A percentile compares a stretch with the other conserved stretches of the same genome.
Conservation (phyloP, 1,140 invertebrate genomes). For the Monochamus saltuarius region DNA sequence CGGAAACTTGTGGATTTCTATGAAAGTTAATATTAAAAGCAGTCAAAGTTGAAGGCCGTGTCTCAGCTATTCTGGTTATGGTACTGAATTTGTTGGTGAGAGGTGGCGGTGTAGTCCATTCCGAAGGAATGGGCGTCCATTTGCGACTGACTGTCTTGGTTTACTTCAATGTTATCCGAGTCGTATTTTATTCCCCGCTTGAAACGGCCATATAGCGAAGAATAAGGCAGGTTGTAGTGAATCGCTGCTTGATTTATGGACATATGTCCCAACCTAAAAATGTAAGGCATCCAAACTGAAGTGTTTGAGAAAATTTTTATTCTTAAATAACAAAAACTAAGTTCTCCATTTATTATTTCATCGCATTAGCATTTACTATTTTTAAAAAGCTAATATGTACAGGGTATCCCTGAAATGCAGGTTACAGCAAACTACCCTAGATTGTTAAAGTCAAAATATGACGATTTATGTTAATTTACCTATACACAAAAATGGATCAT, state of each 20-base stretch:
- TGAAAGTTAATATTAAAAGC: slow-evolving; percentile 27
- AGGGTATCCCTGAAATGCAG: too few species aligned
- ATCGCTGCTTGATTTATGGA: slow-evolving; percentile 92
- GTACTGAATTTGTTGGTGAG: slow-evolving; percentile 48
- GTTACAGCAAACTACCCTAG: too few species aligned
- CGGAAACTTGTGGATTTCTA: slow-evolving; percentile 1
- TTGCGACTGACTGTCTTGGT: slow-evolving; percentile 44
- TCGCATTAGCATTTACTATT: too few species aligned
- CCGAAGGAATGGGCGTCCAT: slow-evolving; percentile 43
- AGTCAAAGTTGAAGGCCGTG: slow-evolving; percentile 36
- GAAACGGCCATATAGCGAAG: slow-evolving; percentile 83
- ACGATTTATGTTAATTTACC: too few species aligned
- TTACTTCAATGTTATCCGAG: slow-evolving; percentile 47
- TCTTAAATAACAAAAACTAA: too few species aligned
- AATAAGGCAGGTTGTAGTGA: slow-evolving; percentile 87
- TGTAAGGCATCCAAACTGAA: too few species aligned
- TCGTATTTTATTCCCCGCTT: slow-evolving; percentile 69
- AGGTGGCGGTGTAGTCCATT: slow-evolving; percentile 45
- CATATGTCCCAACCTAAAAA: slow-evolving; percentile 80
- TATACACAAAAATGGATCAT: too few species aligned
- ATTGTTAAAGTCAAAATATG: too few species aligned
- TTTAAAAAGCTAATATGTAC: too few species aligned
- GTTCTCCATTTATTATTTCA: too few species aligned
- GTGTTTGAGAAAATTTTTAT: too few species aligned
- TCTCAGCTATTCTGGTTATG: slow-evolving; percentile 52